Base-by-base conservation (phyloP, 2,797 vertebrate genomes). In the Diplodus sargus region DNA sequence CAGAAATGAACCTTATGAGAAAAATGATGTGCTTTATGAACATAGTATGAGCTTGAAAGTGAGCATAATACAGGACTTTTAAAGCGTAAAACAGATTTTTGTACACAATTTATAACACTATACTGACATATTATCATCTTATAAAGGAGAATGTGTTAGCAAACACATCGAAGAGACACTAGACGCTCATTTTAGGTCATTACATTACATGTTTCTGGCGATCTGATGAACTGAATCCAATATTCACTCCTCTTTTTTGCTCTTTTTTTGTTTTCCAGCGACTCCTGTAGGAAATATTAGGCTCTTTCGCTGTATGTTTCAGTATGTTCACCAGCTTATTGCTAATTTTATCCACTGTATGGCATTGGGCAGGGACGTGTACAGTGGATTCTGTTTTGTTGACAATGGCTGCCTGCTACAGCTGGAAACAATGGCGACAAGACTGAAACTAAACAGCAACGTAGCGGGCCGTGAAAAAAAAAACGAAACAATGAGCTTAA, bases 251-350 rank as follows among this genome's bases (percentile, higher is more conserved):
- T 17, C 7, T 58, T 42, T 2, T 42, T 67, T 12, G 11, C 17
- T n/a, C 53, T n/a, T 25, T 23, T 23, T 69, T 22, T 47, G 43
- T 7, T 62, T 43, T 48, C 54, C 54, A 70, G 15, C 2, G 20
- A 5, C 22, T 20, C n/a, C 30, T 20, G 5, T 14, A 2, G 57
- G 28, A 34, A 18, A 39, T 17, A 14, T 39, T 28, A 39, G 28
- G 2, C 5, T 2, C 43, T 49, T 57, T 17, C 11, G 53, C 4
- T 12, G 34, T 28, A 28, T 28, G 12, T 13, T 58, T 1, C 3
- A 0, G 8, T 49, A 3, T 25, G 13, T 64, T 22, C 59, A 30
- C 20, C 6, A 25, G n/a, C 30, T 20, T 5, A 17, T 25, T 0
- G 7, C 11, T 23, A 39, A 18, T 5, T 12, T 5, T 58, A 3